These are phyloP conservation scores for Melanogrammus aeglefinus DNA, from an alignment of 2,797 vertebrate genomes.

Conservation along the genomic window DNA sequence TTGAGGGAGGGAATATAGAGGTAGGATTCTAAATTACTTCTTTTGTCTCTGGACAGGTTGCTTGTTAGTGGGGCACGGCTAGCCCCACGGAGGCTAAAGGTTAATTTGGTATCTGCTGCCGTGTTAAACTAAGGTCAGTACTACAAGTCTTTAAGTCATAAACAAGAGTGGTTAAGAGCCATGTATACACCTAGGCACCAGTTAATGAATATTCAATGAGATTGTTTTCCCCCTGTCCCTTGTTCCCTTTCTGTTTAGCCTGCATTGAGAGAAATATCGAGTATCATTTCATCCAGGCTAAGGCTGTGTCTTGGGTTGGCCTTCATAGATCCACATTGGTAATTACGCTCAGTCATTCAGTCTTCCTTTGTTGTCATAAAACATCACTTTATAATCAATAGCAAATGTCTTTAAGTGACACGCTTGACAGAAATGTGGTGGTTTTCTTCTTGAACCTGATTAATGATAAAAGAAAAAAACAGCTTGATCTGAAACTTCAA, in stretches of 20 bases:
- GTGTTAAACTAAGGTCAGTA: constrained; percentile 84
- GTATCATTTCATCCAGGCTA: constrained; percentile 32
- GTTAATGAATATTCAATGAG: constrained; percentile 84
- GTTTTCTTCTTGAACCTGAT: constrained; percentile 28
- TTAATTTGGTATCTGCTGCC: constrained; percentile 84
- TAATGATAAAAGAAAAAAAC: background rate
- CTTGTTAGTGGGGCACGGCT: constrained; percentile 82
- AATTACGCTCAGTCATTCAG: constrained; percentile 25
- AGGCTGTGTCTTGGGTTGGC: constrained; percentile 44
- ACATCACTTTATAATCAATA: constrained; percentile 31
- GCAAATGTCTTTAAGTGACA: constrained; percentile 34
- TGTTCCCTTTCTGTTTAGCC: constrained; percentile 54
- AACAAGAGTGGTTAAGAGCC: constrained; percentile 81
- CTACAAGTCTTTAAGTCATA: constrained; percentile 86
- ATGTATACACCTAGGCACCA: constrained; percentile 79
- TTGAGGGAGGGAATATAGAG: constrained; percentile 48
- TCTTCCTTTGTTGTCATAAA: constrained; percentile 56
- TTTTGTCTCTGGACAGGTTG: constrained; percentile 81
- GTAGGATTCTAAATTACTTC: constrained; percentile 77
- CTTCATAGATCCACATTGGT: constrained; percentile 57
- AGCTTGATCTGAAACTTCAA: background rate
- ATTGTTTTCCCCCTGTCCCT: constrained; percentile 53
- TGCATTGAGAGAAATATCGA: constrained; percentile 48
- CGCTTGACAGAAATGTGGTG: constrained; percentile 28
- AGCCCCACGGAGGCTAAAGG: constrained; percentile 80